These are phyloP conservation scores for Centropristis striata DNA, from an alignment of 2,113 vertebrate genomes.

Conservation along the genomic window DNA sequence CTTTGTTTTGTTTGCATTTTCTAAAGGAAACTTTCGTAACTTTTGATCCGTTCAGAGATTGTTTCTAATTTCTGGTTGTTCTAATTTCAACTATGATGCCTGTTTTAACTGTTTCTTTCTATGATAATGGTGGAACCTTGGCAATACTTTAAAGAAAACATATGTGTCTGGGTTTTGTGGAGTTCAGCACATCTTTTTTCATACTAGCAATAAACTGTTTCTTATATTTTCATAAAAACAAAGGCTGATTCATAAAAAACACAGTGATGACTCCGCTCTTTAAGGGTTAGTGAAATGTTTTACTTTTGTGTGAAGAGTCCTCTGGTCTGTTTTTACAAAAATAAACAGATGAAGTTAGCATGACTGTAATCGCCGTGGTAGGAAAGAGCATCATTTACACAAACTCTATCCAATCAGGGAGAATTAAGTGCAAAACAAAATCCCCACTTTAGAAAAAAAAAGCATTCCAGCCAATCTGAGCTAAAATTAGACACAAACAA, in stretches of 20 bases:
- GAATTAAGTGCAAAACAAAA: conserved; percentile 7
- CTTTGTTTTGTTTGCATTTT: too few species aligned
- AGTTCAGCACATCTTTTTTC: too few species aligned
- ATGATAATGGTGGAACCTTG: too few species aligned
- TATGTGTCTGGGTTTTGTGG: too few species aligned
- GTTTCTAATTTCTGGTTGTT: too few species aligned
- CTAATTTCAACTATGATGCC: too few species aligned
- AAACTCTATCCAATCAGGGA: not conserved
- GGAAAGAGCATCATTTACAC: not conserved
- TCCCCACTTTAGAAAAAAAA: not conserved
- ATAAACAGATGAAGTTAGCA: not conserved
- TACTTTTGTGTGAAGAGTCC: not conserved
- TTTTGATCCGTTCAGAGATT: too few species aligned
- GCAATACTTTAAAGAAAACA: too few species aligned
- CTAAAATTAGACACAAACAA: conserved; percentile 12
- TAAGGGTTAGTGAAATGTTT: conserved; percentile 15
- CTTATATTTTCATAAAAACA: conserved; percentile 2
- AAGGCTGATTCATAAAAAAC: conserved; percentile 38
- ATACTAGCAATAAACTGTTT: too few species aligned
- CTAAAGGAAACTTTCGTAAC: too few species aligned
- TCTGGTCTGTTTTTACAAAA: not conserved
- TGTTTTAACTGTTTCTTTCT: too few species aligned
- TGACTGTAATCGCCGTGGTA: not conserved
- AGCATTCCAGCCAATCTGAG: not conserved
- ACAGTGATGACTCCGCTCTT: conserved; percentile 3